Conservation (phyloP, 2,113 vertebrate species). For the Sander vitreus region DNA sequence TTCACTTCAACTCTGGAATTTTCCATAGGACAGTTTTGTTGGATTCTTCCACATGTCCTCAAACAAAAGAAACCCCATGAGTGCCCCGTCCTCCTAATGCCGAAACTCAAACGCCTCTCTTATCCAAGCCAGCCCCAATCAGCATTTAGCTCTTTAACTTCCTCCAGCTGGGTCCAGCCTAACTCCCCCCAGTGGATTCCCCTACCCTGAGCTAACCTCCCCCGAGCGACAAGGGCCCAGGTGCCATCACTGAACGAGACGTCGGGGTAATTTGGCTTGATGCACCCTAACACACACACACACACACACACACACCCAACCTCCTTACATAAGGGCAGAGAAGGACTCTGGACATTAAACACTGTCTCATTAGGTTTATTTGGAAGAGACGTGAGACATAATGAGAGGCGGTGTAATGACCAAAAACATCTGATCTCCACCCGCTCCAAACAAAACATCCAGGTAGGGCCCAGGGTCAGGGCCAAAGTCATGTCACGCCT, state of each 20-base stretch:
- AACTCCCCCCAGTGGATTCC: slow-evolving; percentile 80
- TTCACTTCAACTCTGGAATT: slow-evolving; percentile 65
- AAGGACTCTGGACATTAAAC: slow-evolving; percentile 84
- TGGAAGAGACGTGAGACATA: slow-evolving; percentile 77
- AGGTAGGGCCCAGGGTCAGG: slow-evolving; percentile 80
- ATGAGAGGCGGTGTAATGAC: slow-evolving; percentile 84
- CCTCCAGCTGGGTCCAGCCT: slow-evolving; percentile 90
- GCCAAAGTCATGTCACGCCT: slow-evolving; percentile 82
- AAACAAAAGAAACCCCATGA: slow-evolving; percentile 78
- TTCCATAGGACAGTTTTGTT: slow-evolving; percentile 44
- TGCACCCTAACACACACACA: slow-evolving; percentile 51
- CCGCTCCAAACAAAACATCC: slow-evolving; percentile 78
- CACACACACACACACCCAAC: slow-evolving; percentile 78
- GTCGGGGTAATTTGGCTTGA: slow-evolving; percentile 87
- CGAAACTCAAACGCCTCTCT: slow-evolving; percentile 53
- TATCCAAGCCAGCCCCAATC: slow-evolving; percentile 72
- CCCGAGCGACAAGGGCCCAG: slow-evolving; percentile 88
- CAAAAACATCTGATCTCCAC: slow-evolving; percentile 84
- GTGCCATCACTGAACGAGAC: slow-evolving; percentile 85
- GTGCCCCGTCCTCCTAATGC: slow-evolving; percentile 58
- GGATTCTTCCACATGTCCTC: slow-evolving; percentile 81
- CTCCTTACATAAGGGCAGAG: slow-evolving; percentile 62
- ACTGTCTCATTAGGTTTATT: slow-evolving; percentile 88
- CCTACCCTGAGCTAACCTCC: slow-evolving; percentile 76
- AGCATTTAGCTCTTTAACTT: slow-evolving; percentile 82